Evolutionary conservation across 2,888 invertebrate genomes (phyloP).

Genomic region (Penaeus monodon): DNA sequence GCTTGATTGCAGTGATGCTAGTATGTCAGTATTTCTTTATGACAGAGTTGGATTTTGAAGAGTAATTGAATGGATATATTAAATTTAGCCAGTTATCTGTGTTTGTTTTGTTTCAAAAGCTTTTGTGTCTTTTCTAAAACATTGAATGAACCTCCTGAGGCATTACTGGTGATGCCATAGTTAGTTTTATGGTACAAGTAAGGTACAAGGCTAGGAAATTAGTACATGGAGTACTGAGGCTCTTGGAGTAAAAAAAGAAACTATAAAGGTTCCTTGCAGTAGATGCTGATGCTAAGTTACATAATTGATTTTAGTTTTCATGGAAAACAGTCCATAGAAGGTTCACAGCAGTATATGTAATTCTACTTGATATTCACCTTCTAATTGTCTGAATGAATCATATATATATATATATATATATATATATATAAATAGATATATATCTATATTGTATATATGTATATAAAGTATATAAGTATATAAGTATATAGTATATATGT

Average conservation of each 20-base stretch:
- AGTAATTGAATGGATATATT: slow-evolving; percentile 30
- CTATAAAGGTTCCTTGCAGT: slow-evolving; percentile 34
- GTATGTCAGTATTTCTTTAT: slow-evolving; percentile 32
- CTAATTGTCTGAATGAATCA: no score
- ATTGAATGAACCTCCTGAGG: slow-evolving; percentile 36
- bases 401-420: no score
- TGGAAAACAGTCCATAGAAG: no score
- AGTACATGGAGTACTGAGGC: background rate
- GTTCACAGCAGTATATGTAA: no score
- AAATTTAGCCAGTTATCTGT: slow-evolving; percentile 11
- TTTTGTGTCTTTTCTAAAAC: no score
- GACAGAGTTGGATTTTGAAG: slow-evolving; percentile 17
- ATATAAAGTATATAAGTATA: no score
- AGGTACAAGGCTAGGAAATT: slow-evolving; percentile 46
- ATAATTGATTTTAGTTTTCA: background rate
- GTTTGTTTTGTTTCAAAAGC: slow-evolving; percentile 31
- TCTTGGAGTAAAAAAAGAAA: slow-evolving; percentile 26
- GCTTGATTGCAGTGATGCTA: slow-evolving; percentile 21
- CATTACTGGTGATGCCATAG: slow-evolving; percentile 52
- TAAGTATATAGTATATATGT: no score
- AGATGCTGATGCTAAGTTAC: background rate
- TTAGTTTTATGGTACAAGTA: slow-evolving; percentile 55
- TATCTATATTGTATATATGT: no score
- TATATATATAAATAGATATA: no score
- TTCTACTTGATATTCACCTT: no score